Evolutionary conservation across 2,113 vertebrate species (phyloP), one percentile per base, ranked within the genome.

Genomic region (Apteryx mantelli): DNA sequence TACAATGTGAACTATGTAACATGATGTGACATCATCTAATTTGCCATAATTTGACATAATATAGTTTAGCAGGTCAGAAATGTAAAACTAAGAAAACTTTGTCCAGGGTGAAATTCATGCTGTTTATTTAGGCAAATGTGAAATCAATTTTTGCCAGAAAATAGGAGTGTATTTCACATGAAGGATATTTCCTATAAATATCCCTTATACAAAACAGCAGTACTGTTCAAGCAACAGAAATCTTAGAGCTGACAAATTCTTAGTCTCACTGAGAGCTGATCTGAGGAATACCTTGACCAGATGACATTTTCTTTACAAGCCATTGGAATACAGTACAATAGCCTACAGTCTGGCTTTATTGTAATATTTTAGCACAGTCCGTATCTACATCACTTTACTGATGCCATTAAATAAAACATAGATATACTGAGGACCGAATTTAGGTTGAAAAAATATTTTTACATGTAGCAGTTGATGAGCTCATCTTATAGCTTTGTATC

Each of bases 61-160:
- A 48, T 16, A 93, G 77, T 80, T 61, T 77, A 73, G 8, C 36
- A 87, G 28, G 19, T 78, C 66, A 95, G 82, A 92, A 82, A 88
- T 22, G 17, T 52, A 91, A 93, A 93, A 52, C 9, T 55, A 91
- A 86, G 18, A 92, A 64, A 84, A 78, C 25, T n/a, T 81, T 82
- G 21, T 82, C 30, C 30, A 17, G 40, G 9, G 53, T 42, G 26
- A 95, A 93, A 88, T 81, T 82, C 20, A 26, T 65, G 22, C 25
- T 69, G 55, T 25, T 86, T 13, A 74, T 88, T 77, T 89, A 64
- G 32, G 16, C 11, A 89, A 74, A 63, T 11, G 2, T 32, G n/a
- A 36, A 76, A 77, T 50, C 4, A 53, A 2, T 21, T 86, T 89
- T 82, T 91, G 11, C 21, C 34, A 89, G 56, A 82, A 91, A 74